Percentiles rank a stretch among this genome's conserved stretches.
phyloP scores from a whole-genome alignment of 1,140 invertebrate species.

The Parasteatoda tepidariorum region DNA sequence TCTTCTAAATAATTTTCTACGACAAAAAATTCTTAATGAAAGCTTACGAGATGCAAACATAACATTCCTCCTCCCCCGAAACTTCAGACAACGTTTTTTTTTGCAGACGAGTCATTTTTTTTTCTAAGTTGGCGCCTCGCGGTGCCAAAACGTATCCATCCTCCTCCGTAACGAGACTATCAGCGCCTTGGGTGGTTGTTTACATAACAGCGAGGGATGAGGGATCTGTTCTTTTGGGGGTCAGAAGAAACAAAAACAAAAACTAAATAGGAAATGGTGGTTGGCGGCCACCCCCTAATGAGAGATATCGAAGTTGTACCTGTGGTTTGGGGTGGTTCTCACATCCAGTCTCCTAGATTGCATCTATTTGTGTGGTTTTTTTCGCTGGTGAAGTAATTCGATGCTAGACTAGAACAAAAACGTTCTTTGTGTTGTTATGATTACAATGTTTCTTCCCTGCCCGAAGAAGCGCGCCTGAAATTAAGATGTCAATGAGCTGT shows the following conservation, averaged over 20 bases:
- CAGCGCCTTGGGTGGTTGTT: conserved; percentile 23
- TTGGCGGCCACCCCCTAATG: conserved; percentile 7
- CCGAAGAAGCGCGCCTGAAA: neutral
- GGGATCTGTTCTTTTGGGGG: neutral
- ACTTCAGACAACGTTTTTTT: too few species aligned
- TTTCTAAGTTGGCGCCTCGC: neutral
- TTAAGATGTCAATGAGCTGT: neutral
- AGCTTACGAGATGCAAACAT: too few species aligned
- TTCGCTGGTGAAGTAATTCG: neutral
- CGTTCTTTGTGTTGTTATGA: neutral
- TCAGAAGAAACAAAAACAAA: neutral
- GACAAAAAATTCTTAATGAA: too few species aligned
- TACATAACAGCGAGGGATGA: neutral
- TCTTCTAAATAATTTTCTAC: too few species aligned
- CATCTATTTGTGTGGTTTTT: neutral
- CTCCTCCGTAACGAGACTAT: conserved; percentile 13
- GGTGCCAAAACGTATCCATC: conserved; percentile 10
- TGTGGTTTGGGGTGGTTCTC: conserved; percentile 5
- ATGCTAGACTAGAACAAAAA: neutral
- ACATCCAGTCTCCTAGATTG: neutral
- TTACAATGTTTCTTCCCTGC: neutral
- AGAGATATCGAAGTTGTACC: neutral
- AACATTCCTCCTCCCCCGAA: too few species aligned
- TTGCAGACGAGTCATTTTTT: too few species aligned
- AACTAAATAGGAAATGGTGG: neutral